A percentile compares a stretch with the other conserved stretches of the same genome.
phyloP scores from a whole-genome alignment of 2,888 invertebrate genomes.

The Eupithecia insigniata region DNA sequence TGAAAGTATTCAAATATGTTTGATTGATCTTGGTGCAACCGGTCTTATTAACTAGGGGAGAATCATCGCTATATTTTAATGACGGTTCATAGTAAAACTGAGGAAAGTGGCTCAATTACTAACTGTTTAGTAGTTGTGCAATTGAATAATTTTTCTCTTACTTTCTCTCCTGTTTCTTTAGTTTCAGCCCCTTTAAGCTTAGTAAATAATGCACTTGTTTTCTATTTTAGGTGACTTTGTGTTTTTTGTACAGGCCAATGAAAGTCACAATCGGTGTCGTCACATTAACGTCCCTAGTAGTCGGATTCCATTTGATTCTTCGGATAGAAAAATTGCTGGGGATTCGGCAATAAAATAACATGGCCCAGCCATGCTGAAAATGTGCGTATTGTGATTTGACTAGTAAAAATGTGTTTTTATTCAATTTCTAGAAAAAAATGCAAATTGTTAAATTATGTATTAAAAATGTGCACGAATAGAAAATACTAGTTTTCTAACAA shows the following conservation, averaged over 20 bases:
- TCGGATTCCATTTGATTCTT: conserved; percentile 66
- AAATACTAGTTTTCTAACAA: neutral
- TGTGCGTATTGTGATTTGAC: neutral
- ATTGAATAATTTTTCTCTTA: too few relatives aligned
- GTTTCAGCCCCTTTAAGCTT: too few relatives aligned
- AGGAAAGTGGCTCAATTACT: too few relatives aligned
- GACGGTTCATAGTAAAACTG: too few relatives aligned
- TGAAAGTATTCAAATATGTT: too few relatives aligned
- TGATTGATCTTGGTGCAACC: too few relatives aligned
- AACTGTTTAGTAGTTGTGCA: too few relatives aligned
- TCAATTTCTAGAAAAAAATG: neutral
- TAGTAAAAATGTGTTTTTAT: neutral
- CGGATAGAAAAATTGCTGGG: conserved; percentile 63
- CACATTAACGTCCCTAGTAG: conserved; percentile 66
- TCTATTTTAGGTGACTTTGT: neutral
- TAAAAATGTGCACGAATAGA: neutral
- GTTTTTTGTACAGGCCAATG: conserved; percentile 67
- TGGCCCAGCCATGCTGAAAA: neutral
- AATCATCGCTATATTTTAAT: too few relatives aligned
- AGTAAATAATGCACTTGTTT: neutral
- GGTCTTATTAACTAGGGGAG: too few relatives aligned
- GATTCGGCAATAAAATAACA: conserved; percentile 28
- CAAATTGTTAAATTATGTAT: neutral
- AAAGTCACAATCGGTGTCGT: conserved; percentile 75
- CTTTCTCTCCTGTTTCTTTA: too few relatives aligned